These are phyloP conservation scores for Rotaria sp. DNA, from an alignment of 2,888 invertebrate species.

Conservation along the genomic window DNA sequence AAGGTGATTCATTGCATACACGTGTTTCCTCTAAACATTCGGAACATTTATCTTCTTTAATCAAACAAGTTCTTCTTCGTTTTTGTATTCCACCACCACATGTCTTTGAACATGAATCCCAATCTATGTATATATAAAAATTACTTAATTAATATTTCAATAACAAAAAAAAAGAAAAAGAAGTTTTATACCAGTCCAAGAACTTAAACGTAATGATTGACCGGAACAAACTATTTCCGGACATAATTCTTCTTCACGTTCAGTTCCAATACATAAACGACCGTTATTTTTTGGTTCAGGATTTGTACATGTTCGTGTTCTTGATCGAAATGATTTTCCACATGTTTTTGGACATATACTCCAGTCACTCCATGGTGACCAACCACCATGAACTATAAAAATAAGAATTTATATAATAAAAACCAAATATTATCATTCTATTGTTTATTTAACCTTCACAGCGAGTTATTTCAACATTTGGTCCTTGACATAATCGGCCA, in stretches of 20 bases:
- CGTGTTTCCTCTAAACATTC: constrained; percentile 35
- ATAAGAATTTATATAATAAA: not conserved
- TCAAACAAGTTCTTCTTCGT: constrained; percentile 63
- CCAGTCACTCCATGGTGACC: constrained; percentile 82
- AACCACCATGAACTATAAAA: constrained; percentile 68
- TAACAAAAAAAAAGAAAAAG: not conserved
- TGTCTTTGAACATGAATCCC: constrained; percentile 69
- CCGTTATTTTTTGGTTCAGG: constrained; percentile 75
- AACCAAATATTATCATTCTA: no score
- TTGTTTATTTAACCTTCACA: constrained; percentile 17
- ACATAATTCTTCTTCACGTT: constrained; percentile 72
- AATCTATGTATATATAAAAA: constrained; percentile 56
- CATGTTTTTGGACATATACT: constrained; percentile 61
- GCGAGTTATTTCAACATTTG: constrained; percentile 28
- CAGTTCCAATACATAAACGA: constrained; percentile 74
- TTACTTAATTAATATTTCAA: no score
- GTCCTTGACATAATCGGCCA: constrained; percentile 32
- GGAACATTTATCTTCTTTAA: constrained; percentile 56
- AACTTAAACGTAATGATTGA: not conserved
- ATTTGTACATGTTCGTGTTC: constrained; percentile 72
- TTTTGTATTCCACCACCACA: constrained; percentile 66
- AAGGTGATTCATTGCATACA: constrained; percentile 29
- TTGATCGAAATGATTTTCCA: constrained; percentile 69
- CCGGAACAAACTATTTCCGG: constrained; percentile 43
- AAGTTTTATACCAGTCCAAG: constrained; percentile 50